Evolutionary conservation across 2,888 invertebrate genomes (phyloP), one percentile per base, ranked within the genome.

Genomic region (Yponomeuta malinellus): DNA sequence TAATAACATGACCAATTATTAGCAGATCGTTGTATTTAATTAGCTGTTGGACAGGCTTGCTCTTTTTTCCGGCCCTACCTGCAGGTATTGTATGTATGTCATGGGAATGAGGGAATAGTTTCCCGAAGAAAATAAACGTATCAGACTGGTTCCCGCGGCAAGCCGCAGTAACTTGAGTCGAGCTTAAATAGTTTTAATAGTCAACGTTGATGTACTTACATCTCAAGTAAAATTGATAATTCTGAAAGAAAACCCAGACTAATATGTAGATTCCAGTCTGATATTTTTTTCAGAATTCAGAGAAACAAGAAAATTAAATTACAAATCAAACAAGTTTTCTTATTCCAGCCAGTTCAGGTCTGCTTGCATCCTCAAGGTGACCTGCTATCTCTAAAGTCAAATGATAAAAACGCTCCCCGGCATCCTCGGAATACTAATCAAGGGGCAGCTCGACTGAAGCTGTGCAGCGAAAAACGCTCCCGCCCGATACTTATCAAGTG

Each of bases 401-500:
- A 81, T 81, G 90, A 91, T 90, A 92, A 91, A 71, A 71, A 71
- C 43, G 23, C 23, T 59, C 33, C 77, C 72, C 73, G 73, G 81
- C 86, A 88, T 90, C 89, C 88, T 80, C 83, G 82, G 89, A 88
- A 90, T 90, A 84, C 85, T 86, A 84, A 84, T 79, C 85, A 83
- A 87, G 84, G 84, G 15, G 84, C 85, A 81, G 85, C 85, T 86
- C 85, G 83, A 81, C 85, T 88, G 89, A 89, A 89, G 85, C 88
- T 84, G 81, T 81, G 79, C 83, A 80, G 78, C 83, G 83, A 90
- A 91, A 91, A 90, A 90, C 69, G 79, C 77, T 75, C 75, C 81
- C 83, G 78, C 81, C 81, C 86, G 90, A 90, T 90, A 90, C 89
- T 91, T 92, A 91, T 91, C 90, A 92, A 92, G 92, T 92, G 92